phyloP scores from a whole-genome alignment of 2,113 vertebrate genomes.

The Oryzias curvinotus region DNA sequence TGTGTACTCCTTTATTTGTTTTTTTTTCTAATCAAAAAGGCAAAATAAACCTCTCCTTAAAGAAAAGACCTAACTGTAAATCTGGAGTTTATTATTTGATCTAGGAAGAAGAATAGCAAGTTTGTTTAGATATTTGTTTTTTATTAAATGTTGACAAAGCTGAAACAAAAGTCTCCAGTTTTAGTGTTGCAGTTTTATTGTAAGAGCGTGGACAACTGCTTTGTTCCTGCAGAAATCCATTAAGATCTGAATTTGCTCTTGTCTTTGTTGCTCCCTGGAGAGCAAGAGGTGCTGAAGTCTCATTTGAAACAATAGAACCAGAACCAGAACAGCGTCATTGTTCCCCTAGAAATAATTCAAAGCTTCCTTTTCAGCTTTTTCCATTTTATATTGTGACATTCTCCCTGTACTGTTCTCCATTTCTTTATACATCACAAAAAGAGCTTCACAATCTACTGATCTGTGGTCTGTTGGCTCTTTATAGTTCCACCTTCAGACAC shows the following conservation, averaged over 20 bases:
- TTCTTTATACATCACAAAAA: neutral
- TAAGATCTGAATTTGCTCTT: conserved; percentile 15
- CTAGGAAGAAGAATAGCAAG: too few relatives aligned
- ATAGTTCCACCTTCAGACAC: conserved; percentile 19
- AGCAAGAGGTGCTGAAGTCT: conserved; percentile 7
- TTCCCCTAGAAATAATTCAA: neutral
- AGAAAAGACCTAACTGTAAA: too few relatives aligned
- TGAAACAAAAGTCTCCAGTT: too few relatives aligned
- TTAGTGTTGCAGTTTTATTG: too few relatives aligned
- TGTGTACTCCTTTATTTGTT: too few relatives aligned
- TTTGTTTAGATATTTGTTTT: too few relatives aligned
- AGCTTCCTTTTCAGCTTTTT: conserved; percentile 6
- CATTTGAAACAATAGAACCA: conserved; percentile 22
- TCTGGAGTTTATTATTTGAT: too few relatives aligned
- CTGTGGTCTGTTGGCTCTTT: conserved; percentile 31
- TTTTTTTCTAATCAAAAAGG: too few relatives aligned
- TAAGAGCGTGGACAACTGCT: too few relatives aligned
- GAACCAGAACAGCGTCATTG: conserved; percentile 7
- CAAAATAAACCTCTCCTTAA: too few relatives aligned
- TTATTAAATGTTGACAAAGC: too few relatives aligned
- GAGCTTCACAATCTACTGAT: conserved; percentile 32
- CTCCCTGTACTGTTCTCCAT: neutral
- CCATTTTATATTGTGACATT: too few relatives aligned
- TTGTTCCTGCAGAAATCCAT: conserved; percentile 1
- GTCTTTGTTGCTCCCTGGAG: conserved; percentile 4